These are phyloP conservation scores for Caenorhabditis remanei DNA, from an alignment of 1,140 invertebrate genomes.

Conservation along the genomic window DNA sequence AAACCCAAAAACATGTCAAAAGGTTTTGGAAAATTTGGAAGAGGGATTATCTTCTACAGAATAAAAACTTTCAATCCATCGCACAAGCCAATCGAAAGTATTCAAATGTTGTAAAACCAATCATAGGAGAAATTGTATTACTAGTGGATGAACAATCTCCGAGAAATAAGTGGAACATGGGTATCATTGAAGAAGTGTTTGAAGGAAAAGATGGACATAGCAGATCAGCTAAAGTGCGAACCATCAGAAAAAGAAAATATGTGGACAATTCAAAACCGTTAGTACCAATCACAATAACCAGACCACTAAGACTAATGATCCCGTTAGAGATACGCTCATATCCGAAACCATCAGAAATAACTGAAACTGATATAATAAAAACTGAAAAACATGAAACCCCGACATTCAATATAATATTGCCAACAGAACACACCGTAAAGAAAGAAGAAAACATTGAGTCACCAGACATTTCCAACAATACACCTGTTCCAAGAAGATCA, in stretches of 20 bases:
- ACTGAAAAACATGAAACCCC: not conserved
- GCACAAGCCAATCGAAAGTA: not conserved
- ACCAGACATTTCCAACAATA: too few species aligned
- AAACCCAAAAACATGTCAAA: not conserved
- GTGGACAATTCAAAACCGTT: not conserved
- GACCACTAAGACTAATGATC: slow-evolving; percentile 33
- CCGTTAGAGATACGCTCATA: slow-evolving; percentile 52
- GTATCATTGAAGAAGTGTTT: slow-evolving; percentile 38
- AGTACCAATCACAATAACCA: not conserved
- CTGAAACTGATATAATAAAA: not conserved
- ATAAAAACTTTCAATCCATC: not conserved
- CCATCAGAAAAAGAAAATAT: slow-evolving; percentile 13
- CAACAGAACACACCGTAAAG: too few species aligned
- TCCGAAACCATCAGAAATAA: not conserved
- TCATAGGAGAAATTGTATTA: slow-evolving; percentile 44
- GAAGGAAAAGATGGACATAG: slow-evolving; percentile 34
- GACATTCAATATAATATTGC: too few species aligned
- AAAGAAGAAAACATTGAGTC: too few species aligned
- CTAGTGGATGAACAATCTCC: slow-evolving; percentile 27
- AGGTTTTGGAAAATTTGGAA: not conserved
- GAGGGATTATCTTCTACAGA: not conserved
- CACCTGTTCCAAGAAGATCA: too few species aligned
- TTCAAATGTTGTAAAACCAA: not conserved
- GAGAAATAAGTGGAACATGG: slow-evolving; percentile 50
- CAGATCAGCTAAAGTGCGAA: slow-evolving; percentile 12